Evolutionary conservation across 2,113 vertebrate genomes (phyloP).

Genomic region (Jacana jacana): DNA sequence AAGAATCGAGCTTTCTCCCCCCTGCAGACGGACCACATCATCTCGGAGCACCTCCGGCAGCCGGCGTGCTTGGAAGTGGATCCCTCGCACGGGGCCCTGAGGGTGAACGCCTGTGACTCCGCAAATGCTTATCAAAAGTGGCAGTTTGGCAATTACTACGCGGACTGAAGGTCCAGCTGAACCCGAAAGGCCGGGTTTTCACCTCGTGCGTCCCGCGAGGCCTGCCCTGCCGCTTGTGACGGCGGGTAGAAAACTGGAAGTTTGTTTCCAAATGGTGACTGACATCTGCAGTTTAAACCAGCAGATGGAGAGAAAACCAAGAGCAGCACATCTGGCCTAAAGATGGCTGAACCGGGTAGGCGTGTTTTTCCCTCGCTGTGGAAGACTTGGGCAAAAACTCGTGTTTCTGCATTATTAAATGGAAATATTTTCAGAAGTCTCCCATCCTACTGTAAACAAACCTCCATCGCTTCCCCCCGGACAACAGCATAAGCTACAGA

Average conservation of each 20-base stretch:
- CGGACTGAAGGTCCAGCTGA: constrained; percentile 48
- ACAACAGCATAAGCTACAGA: not conserved
- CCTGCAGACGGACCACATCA: constrained; percentile 81
- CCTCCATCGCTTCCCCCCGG: rapidly evolving
- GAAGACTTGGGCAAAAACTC: not conserved
- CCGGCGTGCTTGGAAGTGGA: constrained; percentile 81
- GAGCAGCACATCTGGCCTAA: not conserved
- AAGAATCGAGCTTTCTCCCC: not conserved
- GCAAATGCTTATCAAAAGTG: constrained; percentile 83
- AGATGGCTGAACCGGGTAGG: not conserved
- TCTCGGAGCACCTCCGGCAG: constrained; percentile 71
- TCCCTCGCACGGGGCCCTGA: constrained; percentile 34
- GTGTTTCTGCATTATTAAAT: constrained; percentile 1
- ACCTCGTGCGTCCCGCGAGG: not conserved
- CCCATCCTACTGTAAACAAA: not conserved
- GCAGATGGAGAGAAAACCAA: not conserved
- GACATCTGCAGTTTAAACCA: not conserved
- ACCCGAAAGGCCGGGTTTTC: not conserved
- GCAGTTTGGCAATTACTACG: constrained; percentile 87
- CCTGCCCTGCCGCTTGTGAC: not conserved
- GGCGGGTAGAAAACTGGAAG: not conserved
- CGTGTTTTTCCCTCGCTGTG: rapidly evolving
- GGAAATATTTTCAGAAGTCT: not conserved
- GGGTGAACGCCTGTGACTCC: constrained; percentile 74
- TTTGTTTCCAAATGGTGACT: not conserved